Conservation (phyloP, 1,140 invertebrate genomes). For the Drosophila grimshawi region DNA sequence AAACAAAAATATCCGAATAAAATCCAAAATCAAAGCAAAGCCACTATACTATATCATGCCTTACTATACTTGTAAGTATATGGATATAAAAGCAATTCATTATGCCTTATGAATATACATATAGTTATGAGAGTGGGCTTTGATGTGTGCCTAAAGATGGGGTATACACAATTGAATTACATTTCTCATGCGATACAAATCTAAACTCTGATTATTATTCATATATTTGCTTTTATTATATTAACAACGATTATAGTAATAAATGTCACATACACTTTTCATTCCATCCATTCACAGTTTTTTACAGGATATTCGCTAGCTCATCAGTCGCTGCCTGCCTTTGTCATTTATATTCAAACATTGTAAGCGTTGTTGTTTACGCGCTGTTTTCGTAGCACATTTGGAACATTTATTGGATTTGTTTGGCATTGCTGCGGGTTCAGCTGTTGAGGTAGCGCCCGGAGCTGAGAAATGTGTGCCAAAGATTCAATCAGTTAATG, state of each 20-base stretch:
- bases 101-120: conserved; percentile 62
- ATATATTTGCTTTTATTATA: background rate
- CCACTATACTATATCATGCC: conserved; percentile 10
- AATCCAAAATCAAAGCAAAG: conserved; percentile 13
- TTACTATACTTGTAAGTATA: background rate
- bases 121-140: conserved; percentile 21
- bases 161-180: background rate
- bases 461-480: conserved; percentile 52
- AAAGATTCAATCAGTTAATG: conserved; percentile 60
- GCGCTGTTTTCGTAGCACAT: conserved; percentile 57
- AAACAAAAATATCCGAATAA: conserved; percentile 10
- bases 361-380: conserved; percentile 50
- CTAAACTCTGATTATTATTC: background rate
- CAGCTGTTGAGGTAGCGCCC: conserved; percentile 60
- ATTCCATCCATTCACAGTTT: background rate
- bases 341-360: conserved; percentile 3
- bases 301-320: background rate
- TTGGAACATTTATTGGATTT: conserved; percentile 27
- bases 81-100: conserved; percentile 74
- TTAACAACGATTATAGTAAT: background rate
- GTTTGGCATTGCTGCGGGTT: conserved; percentile 47
- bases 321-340: too few relatives aligned
- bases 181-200: too few relatives aligned
- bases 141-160: background rate
- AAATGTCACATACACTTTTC: too few relatives aligned